Base-by-base conservation (phyloP, 2,888 invertebrate genomes). In the Lycocerus yunnanus region DNA sequence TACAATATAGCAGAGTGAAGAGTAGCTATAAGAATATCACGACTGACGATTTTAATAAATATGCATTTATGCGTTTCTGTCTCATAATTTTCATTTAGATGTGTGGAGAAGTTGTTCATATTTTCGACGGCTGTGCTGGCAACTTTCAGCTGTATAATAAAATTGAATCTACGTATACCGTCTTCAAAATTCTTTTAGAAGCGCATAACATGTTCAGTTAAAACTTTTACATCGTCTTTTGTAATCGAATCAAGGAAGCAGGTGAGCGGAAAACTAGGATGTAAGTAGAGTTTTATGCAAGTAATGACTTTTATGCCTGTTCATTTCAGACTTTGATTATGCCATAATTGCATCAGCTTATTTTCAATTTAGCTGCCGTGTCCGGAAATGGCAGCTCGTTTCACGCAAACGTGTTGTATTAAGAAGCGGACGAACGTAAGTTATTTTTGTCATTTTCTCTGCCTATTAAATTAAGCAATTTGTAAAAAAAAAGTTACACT, bases 271-370 rank as follows among this genome's bases (percentile, higher is more conserved):
- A 80, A 80, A 80, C 78, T 79, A 78, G 78, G 78, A 78, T 77
- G 78, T 73, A 76, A 79, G 79, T 78, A 76, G 77, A 79, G 76
- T 80, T 81, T 80, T 80, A 80, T 80, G 74, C 74, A 77, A 73
- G 78, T 81, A 81, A 81, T 80, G 80, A 79, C 80, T 79, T 81
- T 80, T 77, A 76, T 78, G 77, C 77, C 77, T 70, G 75, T 78
- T 80, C 81, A 80, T 81, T 79, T 78, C 73, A 78, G 78, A 78
- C 78, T 80, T 79, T 80, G 79, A 80, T 80, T 80, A 80, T 75
- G 78, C 74, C 75, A 77, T 79, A 78, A 79, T 78, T 77, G 77
- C 78, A 73, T 76, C 75, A 74, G 71, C 59, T 73, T 77, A 73
- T 75, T 77, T 77, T 74, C 76, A 76, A 76, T 76, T 76, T 76